A percentile compares a stretch with the other conserved stretches of the same genome.
Evolutionary conservation across 2,888 invertebrate genomes (phyloP).

Genomic region (Lydus trimaculatus): DNA sequence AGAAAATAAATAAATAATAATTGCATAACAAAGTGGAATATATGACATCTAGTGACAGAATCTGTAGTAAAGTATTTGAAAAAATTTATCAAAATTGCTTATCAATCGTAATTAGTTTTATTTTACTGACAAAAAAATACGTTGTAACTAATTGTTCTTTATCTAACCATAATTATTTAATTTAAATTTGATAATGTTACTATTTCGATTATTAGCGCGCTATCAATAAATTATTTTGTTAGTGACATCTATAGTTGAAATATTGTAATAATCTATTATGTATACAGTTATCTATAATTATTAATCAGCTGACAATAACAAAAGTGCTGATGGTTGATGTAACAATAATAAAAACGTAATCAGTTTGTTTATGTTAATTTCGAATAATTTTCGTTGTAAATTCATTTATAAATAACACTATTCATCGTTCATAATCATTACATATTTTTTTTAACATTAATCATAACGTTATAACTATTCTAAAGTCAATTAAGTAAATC

Average conservation of each 20-base stretch:
- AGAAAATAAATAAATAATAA: too few species aligned
- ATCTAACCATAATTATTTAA: too few species aligned
- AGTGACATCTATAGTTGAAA: not conserved
- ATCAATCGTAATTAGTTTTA: too few species aligned
- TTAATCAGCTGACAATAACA: constrained; percentile 26
- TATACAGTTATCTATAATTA: constrained; percentile 9
- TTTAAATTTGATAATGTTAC: too few species aligned
- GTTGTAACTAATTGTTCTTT: too few species aligned
- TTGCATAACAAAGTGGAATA: too few species aligned
- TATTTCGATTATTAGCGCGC: not conserved
- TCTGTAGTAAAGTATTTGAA: too few species aligned
- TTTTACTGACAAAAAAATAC: too few species aligned
- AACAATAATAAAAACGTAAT: constrained; percentile 24
- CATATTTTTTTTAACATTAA: not conserved
- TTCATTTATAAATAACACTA: not conserved
- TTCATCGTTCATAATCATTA: not conserved
- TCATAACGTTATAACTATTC: not conserved
- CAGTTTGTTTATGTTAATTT: constrained; percentile 22
- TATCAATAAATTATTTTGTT: too few species aligned
- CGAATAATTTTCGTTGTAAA: not conserved
- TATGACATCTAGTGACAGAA: too few species aligned
- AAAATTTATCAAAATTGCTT: too few species aligned
- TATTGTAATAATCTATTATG: not conserved
- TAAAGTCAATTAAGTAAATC: constrained; percentile 12
- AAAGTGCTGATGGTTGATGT: not conserved